A percentile compares a stretch with the other conserved stretches of the same genome.
These are phyloP conservation scores for Sprattus sprattus DNA, from an alignment of 2,113 vertebrate species.

Conservation along the genomic window DNA sequence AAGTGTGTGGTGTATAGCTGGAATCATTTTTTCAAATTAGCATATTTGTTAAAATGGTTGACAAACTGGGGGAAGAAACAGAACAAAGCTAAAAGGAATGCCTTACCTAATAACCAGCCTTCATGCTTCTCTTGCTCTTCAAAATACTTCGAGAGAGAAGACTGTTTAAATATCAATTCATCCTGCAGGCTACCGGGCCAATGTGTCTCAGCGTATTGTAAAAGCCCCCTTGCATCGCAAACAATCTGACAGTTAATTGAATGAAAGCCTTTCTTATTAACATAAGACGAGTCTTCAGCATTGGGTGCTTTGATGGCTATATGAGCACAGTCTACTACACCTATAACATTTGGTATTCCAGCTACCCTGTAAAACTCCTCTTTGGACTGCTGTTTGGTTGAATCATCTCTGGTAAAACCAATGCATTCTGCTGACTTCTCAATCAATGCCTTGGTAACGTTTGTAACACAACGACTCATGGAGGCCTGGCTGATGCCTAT, in stretches of 20 bases:
- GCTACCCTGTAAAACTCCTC: conserved; percentile 87
- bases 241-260: conserved; percentile 92
- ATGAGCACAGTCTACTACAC: conserved; percentile 87
- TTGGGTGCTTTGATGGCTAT: conserved; percentile 95
- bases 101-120: conserved; percentile 91
- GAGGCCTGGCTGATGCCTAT: conserved; percentile 98
- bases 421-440: conserved; percentile 89
- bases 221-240: conserved; percentile 83
- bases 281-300: conserved; percentile 87
- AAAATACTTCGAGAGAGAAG: conserved; percentile 75
- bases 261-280: conserved; percentile 91
- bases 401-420: conserved; percentile 75
- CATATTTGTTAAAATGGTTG: too few species aligned
- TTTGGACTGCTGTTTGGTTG: conserved; percentile 76
- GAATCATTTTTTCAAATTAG: too few species aligned
- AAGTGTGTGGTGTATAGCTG: too few species aligned
- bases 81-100: background rate
- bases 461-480: conserved; percentile 94
- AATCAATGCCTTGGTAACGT: conserved; percentile 89
- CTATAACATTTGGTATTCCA: conserved; percentile 86
- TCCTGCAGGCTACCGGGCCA: conserved; percentile 88
- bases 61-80: background rate
- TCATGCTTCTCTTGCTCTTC: conserved; percentile 73
- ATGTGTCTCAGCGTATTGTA: conserved; percentile 87
- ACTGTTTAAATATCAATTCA: conserved; percentile 77